Base-by-base conservation (phyloP, 2,113 vertebrate genomes). In the Leuciscus idus region DNA sequence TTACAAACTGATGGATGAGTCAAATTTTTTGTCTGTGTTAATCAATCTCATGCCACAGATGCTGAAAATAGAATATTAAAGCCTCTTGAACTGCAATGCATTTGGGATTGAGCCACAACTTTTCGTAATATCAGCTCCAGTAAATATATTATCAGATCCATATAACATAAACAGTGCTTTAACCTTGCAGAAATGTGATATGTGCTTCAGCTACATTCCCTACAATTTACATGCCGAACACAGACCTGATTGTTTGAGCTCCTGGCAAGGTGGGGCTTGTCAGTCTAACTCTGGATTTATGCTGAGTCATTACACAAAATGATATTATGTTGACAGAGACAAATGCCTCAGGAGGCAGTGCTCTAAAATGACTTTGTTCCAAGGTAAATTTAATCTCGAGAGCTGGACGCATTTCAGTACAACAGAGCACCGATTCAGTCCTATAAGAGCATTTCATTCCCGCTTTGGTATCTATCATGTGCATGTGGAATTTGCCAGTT, bases 311-410 rank as follows among this genome's bases (percentile, higher is more conserved):
- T 90, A 88, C 87, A 84, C 86, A 77, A 88, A 86, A 84, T 92
- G 57, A 92, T 91, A 92, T 91, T 91, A 86, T 87, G 91, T 91
- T 93, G 92, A 93, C 92, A 86, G 89, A 91, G 92, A 93, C 90
- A 90, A 94, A 93, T 86, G 90, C 87, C 89, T 82, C 6, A 90
- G 62, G 88, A 89, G 87, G 86, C 87, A 84, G 86, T 83, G 74
- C 57, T 83, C 77, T 91, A 91, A 91, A 90, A 89, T 79, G 73
- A 91, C 88, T 89, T 88, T 78, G 46, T 89, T 89, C 80, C 83
- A 50, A 83, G 84, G 76, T 90, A 91, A 85, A 92, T 91, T 92
- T 85, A 91, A 89, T 92, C 86, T 73, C 61, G 79, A 26, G 89
- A 81, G 81, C 88, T 79, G 72, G 87, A 87, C 87, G 85, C 50